These are phyloP conservation scores for Diplodus puntazzo DNA, from an alignment of 2,797 vertebrate genomes.

Conservation along the genomic window DNA sequence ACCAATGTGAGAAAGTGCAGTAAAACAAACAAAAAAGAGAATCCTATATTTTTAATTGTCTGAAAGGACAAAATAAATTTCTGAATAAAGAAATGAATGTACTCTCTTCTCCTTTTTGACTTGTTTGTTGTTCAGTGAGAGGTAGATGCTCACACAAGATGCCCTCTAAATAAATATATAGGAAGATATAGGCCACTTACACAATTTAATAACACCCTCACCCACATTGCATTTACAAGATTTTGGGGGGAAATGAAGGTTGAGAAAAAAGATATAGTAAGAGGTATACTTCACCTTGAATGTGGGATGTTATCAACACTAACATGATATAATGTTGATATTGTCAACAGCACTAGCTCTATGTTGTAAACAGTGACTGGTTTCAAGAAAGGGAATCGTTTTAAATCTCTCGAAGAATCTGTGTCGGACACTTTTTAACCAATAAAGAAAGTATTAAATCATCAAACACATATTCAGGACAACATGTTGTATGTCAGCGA, in stretches of 20 bases:
- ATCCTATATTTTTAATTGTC: constrained; percentile 85
- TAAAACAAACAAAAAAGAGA: constrained; percentile 71
- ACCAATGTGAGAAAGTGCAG: constrained; percentile 75
- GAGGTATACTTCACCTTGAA: neutral
- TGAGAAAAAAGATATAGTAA: neutral
- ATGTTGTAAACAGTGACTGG: constrained; percentile 11
- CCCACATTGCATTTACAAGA: neutral
- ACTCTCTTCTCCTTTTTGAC: constrained; percentile 21
- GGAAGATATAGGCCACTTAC: neutral
- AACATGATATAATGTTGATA: neutral
- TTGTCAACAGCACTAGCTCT: constrained; percentile 7
- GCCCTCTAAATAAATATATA: neutral
- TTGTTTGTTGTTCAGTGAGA: constrained; percentile 12
- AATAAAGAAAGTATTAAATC: neutral
- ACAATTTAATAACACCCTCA: constrained; percentile 9
- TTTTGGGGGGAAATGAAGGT: neutral
- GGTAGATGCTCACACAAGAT: neutral
- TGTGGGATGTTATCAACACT: constrained; percentile 5
- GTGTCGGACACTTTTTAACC: neutral
- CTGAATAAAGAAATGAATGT: constrained; percentile 71
- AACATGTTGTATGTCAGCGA: neutral
- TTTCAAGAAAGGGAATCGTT: neutral
- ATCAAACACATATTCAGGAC: neutral
- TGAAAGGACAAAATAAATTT: constrained; percentile 82
- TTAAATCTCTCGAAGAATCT: constrained; percentile 1